Conservation (phyloP, 2,888 invertebrate genomes). For the Rugalucina vietnamica region DNA sequence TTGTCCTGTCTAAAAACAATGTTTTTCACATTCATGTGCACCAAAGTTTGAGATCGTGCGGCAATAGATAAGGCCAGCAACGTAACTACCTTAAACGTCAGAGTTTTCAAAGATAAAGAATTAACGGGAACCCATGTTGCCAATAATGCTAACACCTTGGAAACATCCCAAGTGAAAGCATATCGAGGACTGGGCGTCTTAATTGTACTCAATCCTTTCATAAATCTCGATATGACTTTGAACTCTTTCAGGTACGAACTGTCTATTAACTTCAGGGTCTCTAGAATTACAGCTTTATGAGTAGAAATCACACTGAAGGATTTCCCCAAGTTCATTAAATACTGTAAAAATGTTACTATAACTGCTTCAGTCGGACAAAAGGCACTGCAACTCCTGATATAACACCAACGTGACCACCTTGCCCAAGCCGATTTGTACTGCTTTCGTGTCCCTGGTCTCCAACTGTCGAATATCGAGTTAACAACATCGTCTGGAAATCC, state of each 20-base stretch:
- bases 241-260: background rate
- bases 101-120: background rate
- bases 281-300: conserved; percentile 38
- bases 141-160: conserved; percentile 14
- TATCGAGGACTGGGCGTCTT: conserved; percentile 32
- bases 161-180: conserved; percentile 37
- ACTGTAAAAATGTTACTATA: conserved; percentile 24
- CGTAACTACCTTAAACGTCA: conserved; percentile 33
- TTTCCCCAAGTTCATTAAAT: background rate
- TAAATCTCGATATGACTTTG: conserved; percentile 26
- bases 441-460: conserved; percentile 38
- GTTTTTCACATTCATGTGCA: background rate
- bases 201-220: conserved; percentile 35
- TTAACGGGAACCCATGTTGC: background rate
- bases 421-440: conserved; percentile 45
- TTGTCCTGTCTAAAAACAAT: background rate
- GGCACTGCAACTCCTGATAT: conserved; percentile 34
- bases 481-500: conserved; percentile 43
- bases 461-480: conserved; percentile 11
- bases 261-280: conserved; percentile 31
- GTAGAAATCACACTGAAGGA: conserved; percentile 1
- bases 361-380: conserved; percentile 32
- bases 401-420: conserved; percentile 48
- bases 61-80: conserved; percentile 20
- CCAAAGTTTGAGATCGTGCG: conserved; percentile 23